Conservation (phyloP, 1,140 invertebrate species). For the Gerris buenoi region DNA sequence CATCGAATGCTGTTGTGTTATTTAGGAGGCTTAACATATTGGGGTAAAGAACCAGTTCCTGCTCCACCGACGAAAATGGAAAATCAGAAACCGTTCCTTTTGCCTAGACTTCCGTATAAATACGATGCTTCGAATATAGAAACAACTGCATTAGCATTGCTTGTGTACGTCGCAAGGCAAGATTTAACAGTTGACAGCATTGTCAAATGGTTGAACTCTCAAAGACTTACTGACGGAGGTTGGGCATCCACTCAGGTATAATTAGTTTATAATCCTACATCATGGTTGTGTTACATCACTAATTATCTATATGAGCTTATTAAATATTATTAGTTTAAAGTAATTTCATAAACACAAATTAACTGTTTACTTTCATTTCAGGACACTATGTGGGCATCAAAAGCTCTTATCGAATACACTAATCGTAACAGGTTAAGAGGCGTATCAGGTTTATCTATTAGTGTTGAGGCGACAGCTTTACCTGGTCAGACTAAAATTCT, state of each 20-base stretch:
- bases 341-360: too few relatives aligned
- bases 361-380: too few relatives aligned
- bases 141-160: conserved; percentile 78
- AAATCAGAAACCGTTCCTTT: conserved; percentile 75
- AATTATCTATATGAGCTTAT: too few relatives aligned
- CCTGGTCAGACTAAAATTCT: conserved; percentile 46
- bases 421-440: conserved; percentile 67
- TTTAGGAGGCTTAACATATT: conserved; percentile 62
- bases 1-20: too few relatives aligned
- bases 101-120: conserved; percentile 71
- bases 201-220: conserved; percentile 84
- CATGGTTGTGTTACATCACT: too few relatives aligned
- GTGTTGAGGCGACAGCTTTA: conserved; percentile 71
- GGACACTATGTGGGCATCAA: conserved; percentile 76
- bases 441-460: conserved; percentile 66
- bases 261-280: too few relatives aligned
- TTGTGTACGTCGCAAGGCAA: conserved; percentile 71
- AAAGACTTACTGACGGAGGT: conserved; percentile 77
- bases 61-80: conserved; percentile 66
- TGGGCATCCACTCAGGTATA: conserved; percentile 80
- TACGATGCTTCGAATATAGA: conserved; percentile 87
- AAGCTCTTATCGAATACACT: conserved; percentile 80
- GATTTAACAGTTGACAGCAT: conserved; percentile 66
- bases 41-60: conserved; percentile 62
- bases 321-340: too few relatives aligned